Evolutionary conservation across 2,797 vertebrate species (phyloP).

Genomic region (Aeoliscus strigatus): DNA sequence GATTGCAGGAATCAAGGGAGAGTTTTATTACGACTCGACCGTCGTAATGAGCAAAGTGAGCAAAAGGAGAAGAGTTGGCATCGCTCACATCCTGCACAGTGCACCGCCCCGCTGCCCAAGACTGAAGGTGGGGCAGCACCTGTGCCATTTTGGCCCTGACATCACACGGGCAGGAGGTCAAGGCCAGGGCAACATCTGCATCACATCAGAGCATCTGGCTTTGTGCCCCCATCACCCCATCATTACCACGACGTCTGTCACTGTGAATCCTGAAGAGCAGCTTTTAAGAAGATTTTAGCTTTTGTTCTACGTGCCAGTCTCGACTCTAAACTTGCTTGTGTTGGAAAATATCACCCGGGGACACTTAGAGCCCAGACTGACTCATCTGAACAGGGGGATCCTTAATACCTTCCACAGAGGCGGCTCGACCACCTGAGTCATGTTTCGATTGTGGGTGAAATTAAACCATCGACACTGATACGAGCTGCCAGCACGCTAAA

Average conservation of each 20-base stretch:
- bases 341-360: constrained; percentile 16
- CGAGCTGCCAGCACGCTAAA: constrained; percentile 72
- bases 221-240: constrained; percentile 25
- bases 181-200: constrained; percentile 76
- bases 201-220: constrained; percentile 66
- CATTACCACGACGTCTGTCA: constrained; percentile 15
- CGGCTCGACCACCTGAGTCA: constrained; percentile 61
- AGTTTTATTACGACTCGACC: constrained; percentile 28
- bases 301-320: background rate
- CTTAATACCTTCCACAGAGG: constrained; percentile 33
- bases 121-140: constrained; percentile 65
- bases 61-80: constrained; percentile 63
- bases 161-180: constrained; percentile 62
- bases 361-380: constrained; percentile 40
- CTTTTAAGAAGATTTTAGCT: too few species aligned
- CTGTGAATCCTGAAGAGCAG: constrained; percentile 36
- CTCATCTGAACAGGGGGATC: constrained; percentile 43
- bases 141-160: constrained; percentile 64
- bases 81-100: constrained; percentile 54
- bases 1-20: constrained; percentile 32
- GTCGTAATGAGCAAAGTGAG: constrained; percentile 43
- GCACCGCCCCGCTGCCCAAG: constrained; percentile 50
- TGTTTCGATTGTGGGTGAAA: constrained; percentile 56
- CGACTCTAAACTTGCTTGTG: background rate
- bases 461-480: constrained; percentile 68